These are phyloP conservation scores for Minunthozetes semirufus DNA, from an alignment of 2,888 invertebrate genomes.

Conservation along the genomic window DNA sequence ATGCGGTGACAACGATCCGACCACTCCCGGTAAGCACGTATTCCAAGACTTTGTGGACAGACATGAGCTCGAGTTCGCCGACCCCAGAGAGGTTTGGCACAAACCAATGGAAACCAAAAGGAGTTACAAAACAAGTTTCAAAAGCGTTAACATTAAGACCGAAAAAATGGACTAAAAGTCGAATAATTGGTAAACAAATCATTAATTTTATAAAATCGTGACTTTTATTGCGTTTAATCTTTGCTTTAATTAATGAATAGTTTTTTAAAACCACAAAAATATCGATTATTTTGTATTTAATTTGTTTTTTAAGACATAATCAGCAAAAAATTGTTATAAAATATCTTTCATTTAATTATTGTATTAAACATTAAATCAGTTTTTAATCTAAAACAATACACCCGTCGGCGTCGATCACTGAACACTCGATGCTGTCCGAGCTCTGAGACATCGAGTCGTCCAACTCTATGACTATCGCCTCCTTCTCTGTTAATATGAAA, in stretches of 20 bases:
- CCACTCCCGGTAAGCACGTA: not conserved
- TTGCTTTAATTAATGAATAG: too few relatives aligned
- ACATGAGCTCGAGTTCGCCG: not conserved
- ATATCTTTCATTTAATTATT: too few relatives aligned
- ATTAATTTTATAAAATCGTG: not conserved
- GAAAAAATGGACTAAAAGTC: not conserved
- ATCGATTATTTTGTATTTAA: too few relatives aligned
- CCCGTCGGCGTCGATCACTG: not conserved
- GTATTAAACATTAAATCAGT: too few relatives aligned
- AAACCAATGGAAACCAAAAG: not conserved
- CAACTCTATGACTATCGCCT: not conserved
- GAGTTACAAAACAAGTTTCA: not conserved
- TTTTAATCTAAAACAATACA: constrained; percentile 15
- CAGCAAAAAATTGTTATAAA: too few relatives aligned
- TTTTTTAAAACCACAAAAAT: too few relatives aligned
- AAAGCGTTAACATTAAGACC: not conserved
- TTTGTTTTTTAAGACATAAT: too few relatives aligned
- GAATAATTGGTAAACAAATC: not conserved
- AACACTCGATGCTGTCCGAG: not conserved
- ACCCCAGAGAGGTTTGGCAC: not conserved
- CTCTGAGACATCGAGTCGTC: not conserved
- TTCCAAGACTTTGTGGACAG: constrained; percentile 12
- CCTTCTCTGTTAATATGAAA: not conserved
- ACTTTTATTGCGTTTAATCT: too few relatives aligned
- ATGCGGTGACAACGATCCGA: not conserved